Base-by-base conservation (phyloP, 2,113 vertebrate genomes). In the Probosciger aterrimus region DNA sequence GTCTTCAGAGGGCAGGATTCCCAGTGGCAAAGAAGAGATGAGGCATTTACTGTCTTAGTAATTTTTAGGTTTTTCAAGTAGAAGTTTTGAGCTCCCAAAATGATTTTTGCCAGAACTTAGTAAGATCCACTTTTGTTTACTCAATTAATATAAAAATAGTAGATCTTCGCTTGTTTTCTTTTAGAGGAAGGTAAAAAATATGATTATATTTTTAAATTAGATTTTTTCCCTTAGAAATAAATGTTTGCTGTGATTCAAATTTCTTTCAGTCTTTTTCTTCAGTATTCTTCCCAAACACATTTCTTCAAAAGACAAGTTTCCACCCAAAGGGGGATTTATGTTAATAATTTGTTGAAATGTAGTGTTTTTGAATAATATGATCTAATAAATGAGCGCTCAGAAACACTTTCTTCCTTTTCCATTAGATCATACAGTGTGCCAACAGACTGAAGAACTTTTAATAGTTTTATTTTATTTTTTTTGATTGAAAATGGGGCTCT, bases 401-500 rank as follows among this genome's bases (percentile, higher is more conserved):
- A 92, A 93, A 79, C 85, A 77, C 70, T 79, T 87, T 50, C 47
- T 91, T 94, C 49, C 16, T 78, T 94, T 95, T 82, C 81, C 67
- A 80, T 92, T 92, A 92, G 88, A 91, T 97, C 74, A 69, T 86
- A 75, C 19, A 69, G 43, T 92, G 28, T 93, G 91, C 62, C 77
- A 85, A 71, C 55, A 94, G 80, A 92, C 80, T 93, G 92, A 95
- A 84, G 88, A 96, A 94, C 79, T 95, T 96, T 41, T 88, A 96
- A 92, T 90, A 92, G 82, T 96, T 96, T 96, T 96, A 86, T 90
- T 97, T 95, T 82, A 74, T 88, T 88, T 94, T 88, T 94, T 95
- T 93, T 95, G 92, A 95, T 95, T 96, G 93, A 88, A 97, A 96
- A 93, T 52, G 93, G 46, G 85, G 90, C 95, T 96, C 15, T 96